Percentiles rank a stretch among this genome's conserved stretches.
Evolutionary conservation across 2,113 vertebrate species (phyloP).

Genomic region (Penelope pileata): DNA sequence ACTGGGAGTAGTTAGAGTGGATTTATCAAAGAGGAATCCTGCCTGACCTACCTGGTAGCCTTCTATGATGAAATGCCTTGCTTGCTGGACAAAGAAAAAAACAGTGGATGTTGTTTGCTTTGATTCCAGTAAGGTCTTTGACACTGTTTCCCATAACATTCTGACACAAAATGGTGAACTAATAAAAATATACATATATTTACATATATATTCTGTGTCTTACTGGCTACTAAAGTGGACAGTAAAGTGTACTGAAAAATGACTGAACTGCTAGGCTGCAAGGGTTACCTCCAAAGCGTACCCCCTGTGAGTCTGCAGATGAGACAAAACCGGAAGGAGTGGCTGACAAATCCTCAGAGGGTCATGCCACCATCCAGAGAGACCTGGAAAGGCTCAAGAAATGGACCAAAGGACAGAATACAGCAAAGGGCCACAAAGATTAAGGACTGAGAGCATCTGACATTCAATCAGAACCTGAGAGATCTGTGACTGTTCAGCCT

Average conservation of each 20-base stretch:
- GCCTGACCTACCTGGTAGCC: neutral
- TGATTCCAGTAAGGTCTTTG: neutral
- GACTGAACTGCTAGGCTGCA: neutral
- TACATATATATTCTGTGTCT: too few relatives aligned
- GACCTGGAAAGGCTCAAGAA: neutral
- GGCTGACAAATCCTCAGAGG: neutral
- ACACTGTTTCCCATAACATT: neutral
- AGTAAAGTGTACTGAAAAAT: neutral
- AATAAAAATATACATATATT: too few relatives aligned
- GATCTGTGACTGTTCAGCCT: neutral
- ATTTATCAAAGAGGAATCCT: conserved; percentile 2
- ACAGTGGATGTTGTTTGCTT: neutral
- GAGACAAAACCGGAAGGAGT: neutral
- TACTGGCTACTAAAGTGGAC: neutral
- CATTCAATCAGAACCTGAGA: neutral
- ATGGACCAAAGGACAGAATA: neutral
- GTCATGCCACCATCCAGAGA: neutral
- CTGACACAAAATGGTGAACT: neutral
- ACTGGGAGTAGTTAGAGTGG: neutral
- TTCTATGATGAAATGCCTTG: neutral
- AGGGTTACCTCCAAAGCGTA: neutral
- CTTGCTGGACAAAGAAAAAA: neutral
- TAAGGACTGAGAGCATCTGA: neutral
- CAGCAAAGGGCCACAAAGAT: neutral
- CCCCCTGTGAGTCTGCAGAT: neutral